A percentile compares a stretch with the other conserved stretches of the same genome.
Conservation (phyloP, 2,888 invertebrate genomes). For the Melanostoma scalare region DNA sequence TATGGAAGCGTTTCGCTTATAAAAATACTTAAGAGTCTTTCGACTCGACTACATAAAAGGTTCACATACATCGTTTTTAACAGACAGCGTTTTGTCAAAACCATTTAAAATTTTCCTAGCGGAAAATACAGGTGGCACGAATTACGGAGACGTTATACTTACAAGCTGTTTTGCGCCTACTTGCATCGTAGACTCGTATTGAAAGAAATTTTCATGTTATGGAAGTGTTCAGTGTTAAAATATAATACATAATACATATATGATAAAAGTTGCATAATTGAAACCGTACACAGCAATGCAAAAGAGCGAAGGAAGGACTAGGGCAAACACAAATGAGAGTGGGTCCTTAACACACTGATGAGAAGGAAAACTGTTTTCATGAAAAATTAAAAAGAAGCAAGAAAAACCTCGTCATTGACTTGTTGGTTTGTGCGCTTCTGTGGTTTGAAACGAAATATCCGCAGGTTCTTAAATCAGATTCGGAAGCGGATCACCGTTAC, state of each 20-base stretch:
- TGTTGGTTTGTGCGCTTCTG: conserved; percentile 38
- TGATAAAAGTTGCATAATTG: conserved; percentile 71
- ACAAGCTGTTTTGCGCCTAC: conserved; percentile 56
- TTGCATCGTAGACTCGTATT: conserved; percentile 62
- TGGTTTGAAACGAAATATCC: conserved; percentile 58
- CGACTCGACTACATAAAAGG: conserved; percentile 23
- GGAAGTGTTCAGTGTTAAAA: conserved; percentile 68
- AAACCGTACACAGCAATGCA: conserved; percentile 67
- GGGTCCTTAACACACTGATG: conserved; percentile 73
- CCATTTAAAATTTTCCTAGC: conserved; percentile 60
- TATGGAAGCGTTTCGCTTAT: conserved; percentile 29
- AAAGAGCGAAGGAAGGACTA: conserved; percentile 67
- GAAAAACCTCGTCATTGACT: conserved; percentile 30
- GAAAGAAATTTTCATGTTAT: conserved; percentile 70
- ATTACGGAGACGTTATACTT: conserved; percentile 29
- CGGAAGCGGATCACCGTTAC: conserved; percentile 66
- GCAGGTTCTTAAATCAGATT: conserved; percentile 65
- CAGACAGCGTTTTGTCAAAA: conserved; percentile 39
- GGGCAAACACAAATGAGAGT: conserved; percentile 68
- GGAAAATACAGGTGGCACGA: conserved; percentile 59
- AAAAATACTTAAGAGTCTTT: neutral
- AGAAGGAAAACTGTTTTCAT: conserved; percentile 70
- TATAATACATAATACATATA: conserved; percentile 47
- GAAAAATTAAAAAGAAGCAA: conserved; percentile 52
- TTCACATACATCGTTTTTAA: conserved; percentile 22